Evolutionary conservation across 1,140 invertebrate genomes (phyloP).

Genomic region (Drosophila mojavensis): DNA sequence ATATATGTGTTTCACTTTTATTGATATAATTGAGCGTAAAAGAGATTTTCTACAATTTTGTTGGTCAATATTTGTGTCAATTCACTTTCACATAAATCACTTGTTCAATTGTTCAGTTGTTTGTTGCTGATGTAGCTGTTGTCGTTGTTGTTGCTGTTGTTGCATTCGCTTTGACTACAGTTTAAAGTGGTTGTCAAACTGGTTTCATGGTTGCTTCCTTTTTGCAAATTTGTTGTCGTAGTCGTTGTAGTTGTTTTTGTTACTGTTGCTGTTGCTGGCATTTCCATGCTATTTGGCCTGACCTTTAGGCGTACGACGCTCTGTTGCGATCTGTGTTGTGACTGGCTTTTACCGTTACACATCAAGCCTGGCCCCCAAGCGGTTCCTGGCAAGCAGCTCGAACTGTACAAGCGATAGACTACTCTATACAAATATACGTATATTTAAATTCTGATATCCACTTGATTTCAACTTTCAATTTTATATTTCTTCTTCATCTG

Average conservation of each 20-base stretch:
- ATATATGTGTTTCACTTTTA: conserved; percentile 21
- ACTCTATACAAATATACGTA: conserved; percentile 2
- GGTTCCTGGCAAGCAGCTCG: conserved; percentile 57
- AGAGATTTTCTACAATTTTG: conserved; percentile 23
- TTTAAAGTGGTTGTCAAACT: conserved; percentile 70
- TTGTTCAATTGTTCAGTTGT: conserved; percentile 48
- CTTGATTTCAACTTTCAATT: conserved; percentile 7
- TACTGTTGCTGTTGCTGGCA: conserved; percentile 48
- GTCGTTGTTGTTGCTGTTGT: conserved; percentile 25
- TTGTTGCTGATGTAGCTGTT: conserved; percentile 11
- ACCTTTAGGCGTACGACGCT: conserved; percentile 73
- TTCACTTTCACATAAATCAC: conserved; percentile 77
- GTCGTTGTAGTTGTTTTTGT: conserved; percentile 38
- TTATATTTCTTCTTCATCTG: conserved; percentile 18
- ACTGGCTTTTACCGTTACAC: conserved; percentile 73
- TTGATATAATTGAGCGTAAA: conserved; percentile 4
- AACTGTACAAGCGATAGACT: conserved; percentile 9
- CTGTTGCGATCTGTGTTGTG: conserved; percentile 38
- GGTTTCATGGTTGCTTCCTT: conserved; percentile 79
- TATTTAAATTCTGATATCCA: not conserved
- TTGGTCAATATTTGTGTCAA: conserved; percentile 67
- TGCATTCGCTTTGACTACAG: conserved; percentile 57
- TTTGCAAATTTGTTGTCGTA: conserved; percentile 69
- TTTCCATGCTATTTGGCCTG: conserved; percentile 65
- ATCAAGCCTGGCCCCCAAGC: conserved; percentile 48